Conservation (phyloP, 2,888 invertebrate genomes). For the Cremastobaeus sp. region DNA sequence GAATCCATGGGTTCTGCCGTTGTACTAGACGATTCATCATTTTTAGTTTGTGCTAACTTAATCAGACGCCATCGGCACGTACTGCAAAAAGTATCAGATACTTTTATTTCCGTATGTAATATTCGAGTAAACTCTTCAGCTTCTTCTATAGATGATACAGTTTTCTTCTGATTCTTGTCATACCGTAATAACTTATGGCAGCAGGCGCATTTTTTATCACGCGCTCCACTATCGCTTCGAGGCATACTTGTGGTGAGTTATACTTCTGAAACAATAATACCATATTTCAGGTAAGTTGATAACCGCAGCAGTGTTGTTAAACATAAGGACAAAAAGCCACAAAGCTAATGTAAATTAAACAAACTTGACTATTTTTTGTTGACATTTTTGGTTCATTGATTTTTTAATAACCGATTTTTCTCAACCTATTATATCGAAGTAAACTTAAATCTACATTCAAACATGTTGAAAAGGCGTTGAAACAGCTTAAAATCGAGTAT, state of each 20-base stretch:
- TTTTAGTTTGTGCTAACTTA: neutral
- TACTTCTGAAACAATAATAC: constrained; percentile 11
- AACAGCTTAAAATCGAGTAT: too few species aligned
- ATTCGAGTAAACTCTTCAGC: constrained; percentile 10
- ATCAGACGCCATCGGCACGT: constrained; percentile 11
- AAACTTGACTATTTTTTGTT: too few species aligned
- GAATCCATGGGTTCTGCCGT: constrained; percentile 18
- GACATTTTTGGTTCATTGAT: too few species aligned
- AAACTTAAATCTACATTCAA: too few species aligned
- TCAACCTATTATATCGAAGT: too few species aligned
- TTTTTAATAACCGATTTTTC: too few species aligned
- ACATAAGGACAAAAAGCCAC: too few species aligned
- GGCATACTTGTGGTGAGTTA: constrained; percentile 10
- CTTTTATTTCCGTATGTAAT: constrained; percentile 12
- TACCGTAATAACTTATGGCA: constrained; percentile 5
- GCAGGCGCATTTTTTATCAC: constrained; percentile 5
- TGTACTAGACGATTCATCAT: constrained; percentile 9
- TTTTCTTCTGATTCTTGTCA: constrained; percentile 20
- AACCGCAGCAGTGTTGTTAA: too few species aligned
- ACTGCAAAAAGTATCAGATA: constrained; percentile 19
- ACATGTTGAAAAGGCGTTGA: too few species aligned
- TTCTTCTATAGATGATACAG: constrained; percentile 12
- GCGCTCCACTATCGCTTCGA: constrained; percentile 1
- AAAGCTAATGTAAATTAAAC: too few species aligned
- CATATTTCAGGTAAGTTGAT: constrained; percentile 1